Conservation (phyloP, 2,888 invertebrate genomes). For the Lasius fuliginosus region DNA sequence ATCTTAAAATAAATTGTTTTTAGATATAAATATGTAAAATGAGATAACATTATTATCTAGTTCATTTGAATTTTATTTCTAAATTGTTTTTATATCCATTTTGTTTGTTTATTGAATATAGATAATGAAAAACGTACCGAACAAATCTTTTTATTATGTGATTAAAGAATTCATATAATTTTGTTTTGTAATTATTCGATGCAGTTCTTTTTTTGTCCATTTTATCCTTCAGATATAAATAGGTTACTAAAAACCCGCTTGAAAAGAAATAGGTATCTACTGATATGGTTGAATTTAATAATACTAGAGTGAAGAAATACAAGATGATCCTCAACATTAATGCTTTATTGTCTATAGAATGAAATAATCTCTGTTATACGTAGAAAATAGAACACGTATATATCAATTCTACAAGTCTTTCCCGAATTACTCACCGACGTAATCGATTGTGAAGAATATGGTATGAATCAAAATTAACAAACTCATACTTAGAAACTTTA, state of each 20-base stretch:
- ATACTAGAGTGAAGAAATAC: conserved; percentile 82
- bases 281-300: conserved; percentile 86
- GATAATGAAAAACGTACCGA: not conserved
- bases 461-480: conserved; percentile 88
- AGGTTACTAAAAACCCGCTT: conserved; percentile 82
- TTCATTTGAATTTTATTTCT: not conserved
- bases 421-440: conserved; percentile 76
- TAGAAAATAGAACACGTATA: not conserved
- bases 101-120: not conserved
- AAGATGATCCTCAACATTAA: conserved; percentile 82
- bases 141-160: conserved; percentile 7
- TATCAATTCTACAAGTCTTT: not conserved
- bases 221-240: conserved; percentile 75
- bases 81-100: not conserved
- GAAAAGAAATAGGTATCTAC: conserved; percentile 87
- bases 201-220: conserved; percentile 44
- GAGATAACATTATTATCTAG: no score
- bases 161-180: not conserved
- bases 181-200: not conserved
- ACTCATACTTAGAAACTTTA: conserved; percentile 87
- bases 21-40: not conserved
- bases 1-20: conserved; percentile 76
- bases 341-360: conserved; percentile 83
- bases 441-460: conserved; percentile 84
- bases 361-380: not conserved